Evolutionary conservation across 2,888 invertebrate species (phyloP), one percentile per base, ranked within the genome.

Genomic region (Ethmia dodecea): DNA sequence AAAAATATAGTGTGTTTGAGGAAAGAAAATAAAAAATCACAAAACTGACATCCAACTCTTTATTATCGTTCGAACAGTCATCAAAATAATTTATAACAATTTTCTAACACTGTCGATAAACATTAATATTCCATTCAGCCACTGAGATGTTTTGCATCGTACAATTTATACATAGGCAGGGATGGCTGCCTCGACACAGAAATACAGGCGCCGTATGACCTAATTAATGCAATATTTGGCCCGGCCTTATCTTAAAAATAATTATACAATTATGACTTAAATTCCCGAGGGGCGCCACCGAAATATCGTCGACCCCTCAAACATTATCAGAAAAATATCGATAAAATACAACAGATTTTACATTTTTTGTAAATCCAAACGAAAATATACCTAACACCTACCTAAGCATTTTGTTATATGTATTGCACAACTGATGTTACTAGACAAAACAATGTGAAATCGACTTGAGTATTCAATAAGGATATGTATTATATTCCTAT

Each of bases 61-160:
- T 87, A 87, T 87, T 87, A 86, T 86, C 80, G 71, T 86, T 87
- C 81, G 86, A 87, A 87, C 87, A 87, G 86, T 87, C 87, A 87
- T 87, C 86, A 87, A 87, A 87, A 87, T 87, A 87, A 87, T 87
- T 87, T 87, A 87, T 86, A 87, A 87, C 87, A 86, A 87, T 84
- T 87, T 86, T 86, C 86, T 84, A 84, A 86, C 84, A 86, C 84
- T 86, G 86, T 80, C 76, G 79, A 79, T 81, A 73, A 83, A 83
- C 81, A 86, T 83, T 73, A 75, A 79, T 78, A 73, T 69, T 71
- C 69, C 80, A 83, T 75, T 79, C 83, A 80, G 72, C 77, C 84
- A 81, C 79, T 77, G 80, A 83, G 81, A 80, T 83, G 81, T 74
- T 79, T 49, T 36, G 6, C 73, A 70, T 52, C 66, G 69, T 64